A percentile compares a stretch with the other conserved stretches of the same genome.
Evolutionary conservation across 2,113 vertebrate species (phyloP).

Genomic region (Equus przewalskii): DNA sequence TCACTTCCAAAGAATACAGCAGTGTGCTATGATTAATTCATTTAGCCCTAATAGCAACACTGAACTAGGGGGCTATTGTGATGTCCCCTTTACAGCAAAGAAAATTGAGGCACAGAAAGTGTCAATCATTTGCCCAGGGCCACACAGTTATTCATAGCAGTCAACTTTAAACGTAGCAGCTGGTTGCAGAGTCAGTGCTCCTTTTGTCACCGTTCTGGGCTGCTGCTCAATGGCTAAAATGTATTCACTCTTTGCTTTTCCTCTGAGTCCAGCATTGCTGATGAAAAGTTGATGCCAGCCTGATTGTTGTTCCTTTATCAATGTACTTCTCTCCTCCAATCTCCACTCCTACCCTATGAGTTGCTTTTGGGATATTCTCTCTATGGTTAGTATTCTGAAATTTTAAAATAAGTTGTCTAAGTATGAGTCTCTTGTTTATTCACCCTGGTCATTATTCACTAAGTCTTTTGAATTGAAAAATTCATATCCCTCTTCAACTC

Average conservation of each 20-base stretch:
- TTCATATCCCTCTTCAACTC: not conserved
- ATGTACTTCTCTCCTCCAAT: not conserved
- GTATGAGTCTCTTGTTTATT: not conserved
- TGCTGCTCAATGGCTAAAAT: not conserved
- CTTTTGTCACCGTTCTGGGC: not conserved
- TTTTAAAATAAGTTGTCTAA: not conserved
- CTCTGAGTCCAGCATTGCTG: not conserved
- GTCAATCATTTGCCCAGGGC: not conserved
- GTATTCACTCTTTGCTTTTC: not conserved
- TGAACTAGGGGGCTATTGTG: not conserved
- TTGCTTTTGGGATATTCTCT: not conserved
- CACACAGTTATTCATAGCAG: not conserved
- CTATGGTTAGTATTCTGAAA: not conserved
- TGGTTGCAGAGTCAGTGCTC: not conserved
- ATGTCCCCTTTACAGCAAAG: not conserved
- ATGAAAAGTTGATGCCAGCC: not conserved
- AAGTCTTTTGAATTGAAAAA: not conserved
- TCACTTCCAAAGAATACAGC: not conserved
- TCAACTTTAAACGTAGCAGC: not conserved
- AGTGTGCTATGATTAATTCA: not conserved
- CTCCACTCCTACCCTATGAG: not conserved
- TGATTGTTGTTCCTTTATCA: not conserved
- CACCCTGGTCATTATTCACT: not conserved
- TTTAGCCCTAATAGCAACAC: not conserved
- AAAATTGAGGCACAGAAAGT: not conserved